Conservation (phyloP, 2,113 vertebrate genomes). For the Enhydra lutris region DNA sequence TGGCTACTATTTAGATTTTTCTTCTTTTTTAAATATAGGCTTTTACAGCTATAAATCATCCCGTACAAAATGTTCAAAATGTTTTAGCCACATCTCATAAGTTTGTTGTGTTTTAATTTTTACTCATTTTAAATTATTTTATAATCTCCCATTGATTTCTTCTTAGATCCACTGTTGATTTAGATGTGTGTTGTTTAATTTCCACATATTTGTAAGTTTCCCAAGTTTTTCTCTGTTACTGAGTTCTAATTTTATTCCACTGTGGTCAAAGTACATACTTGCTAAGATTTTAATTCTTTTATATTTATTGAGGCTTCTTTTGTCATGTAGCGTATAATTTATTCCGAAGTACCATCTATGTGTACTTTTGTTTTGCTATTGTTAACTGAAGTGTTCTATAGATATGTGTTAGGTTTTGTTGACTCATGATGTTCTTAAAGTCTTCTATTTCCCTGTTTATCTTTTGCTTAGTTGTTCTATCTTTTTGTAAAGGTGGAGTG, state of each 20-base stretch:
- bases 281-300: not conserved
- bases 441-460: not conserved
- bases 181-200: not conserved
- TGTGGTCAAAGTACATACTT: not conserved
- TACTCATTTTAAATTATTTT: not conserved
- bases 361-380: not conserved
- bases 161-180: not conserved
- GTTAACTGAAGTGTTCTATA: not conserved
- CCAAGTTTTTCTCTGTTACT: not conserved
- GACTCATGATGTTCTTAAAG: not conserved
- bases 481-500: not conserved
- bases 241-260: not conserved
- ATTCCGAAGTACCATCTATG: not conserved
- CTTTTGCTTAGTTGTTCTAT: not conserved
- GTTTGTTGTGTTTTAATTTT: not conserved
- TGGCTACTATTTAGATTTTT: not conserved
- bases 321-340: not conserved
- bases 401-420: not conserved
- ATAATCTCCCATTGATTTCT: not conserved
- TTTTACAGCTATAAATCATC: not conserved
- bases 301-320: not conserved
- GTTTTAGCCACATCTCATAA: not conserved
- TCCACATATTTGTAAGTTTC: not conserved
- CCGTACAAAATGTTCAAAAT: not conserved
- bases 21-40: not conserved